Conservation (phyloP, 2,113 vertebrate species). For the Tylochromis polylepis region DNA sequence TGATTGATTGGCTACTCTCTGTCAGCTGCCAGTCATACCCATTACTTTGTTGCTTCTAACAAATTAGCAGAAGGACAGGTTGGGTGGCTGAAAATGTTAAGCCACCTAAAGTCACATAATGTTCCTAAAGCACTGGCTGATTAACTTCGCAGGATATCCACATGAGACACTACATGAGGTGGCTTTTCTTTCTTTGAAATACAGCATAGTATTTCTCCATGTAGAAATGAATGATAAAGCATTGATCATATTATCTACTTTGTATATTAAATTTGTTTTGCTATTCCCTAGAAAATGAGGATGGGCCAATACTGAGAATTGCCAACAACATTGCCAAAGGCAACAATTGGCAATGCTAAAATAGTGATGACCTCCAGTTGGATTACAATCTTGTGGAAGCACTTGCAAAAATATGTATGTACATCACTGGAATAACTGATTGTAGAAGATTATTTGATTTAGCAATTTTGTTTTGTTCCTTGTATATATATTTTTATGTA, state of each 20-base stretch:
- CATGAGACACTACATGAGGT: neutral
- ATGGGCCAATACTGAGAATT: neutral
- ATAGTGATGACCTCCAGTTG: neutral
- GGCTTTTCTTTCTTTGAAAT: neutral
- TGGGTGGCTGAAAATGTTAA: neutral
- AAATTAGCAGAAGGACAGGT: neutral
- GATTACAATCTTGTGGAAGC: neutral
- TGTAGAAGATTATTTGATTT: neutral
- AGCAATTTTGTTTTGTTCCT: neutral
- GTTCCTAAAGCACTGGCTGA: neutral
- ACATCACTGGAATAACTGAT: neutral
- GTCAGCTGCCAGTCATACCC: conserved; percentile 59
- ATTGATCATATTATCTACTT: neutral
- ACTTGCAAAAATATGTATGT: neutral
- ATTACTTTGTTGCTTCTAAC: neutral
- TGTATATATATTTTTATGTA: neutral
- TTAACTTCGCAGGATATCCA: neutral
- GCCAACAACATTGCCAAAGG: neutral
- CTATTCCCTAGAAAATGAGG: neutral
- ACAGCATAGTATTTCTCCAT: neutral
- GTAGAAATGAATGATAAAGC: neutral
- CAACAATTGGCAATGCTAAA: neutral
- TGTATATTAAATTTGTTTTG: neutral
- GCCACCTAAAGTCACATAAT: neutral
- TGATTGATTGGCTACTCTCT: conserved; percentile 49